Evolutionary conservation across 2,888 invertebrate genomes (phyloP).

Genomic region (Phlogophora meticulosa): DNA sequence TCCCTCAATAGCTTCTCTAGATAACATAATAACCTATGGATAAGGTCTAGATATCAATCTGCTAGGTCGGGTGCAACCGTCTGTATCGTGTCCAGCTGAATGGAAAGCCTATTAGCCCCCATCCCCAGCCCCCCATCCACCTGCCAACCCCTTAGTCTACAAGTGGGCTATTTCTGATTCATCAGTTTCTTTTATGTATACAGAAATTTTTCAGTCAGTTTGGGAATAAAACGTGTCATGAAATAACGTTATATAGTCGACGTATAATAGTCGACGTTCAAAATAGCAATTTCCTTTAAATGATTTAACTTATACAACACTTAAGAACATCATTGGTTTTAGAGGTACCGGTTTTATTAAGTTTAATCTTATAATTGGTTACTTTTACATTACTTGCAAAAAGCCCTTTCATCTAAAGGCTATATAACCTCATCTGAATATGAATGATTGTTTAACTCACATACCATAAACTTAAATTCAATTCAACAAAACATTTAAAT

Average conservation of each 20-base stretch:
- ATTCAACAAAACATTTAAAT: too few relatives aligned
- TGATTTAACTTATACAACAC: not conserved
- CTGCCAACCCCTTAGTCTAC: conserved; percentile 5
- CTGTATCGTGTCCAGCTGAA: conserved; percentile 35
- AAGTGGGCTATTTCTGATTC: conserved; percentile 25
- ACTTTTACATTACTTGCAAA: too few relatives aligned
- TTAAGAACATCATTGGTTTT: too few relatives aligned
- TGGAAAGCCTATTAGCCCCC: conserved; percentile 35
- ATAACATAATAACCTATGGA: conserved; percentile 3
- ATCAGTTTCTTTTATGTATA: not conserved
- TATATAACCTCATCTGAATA: too few relatives aligned
- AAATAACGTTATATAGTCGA: not conserved
- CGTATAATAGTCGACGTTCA: not conserved
- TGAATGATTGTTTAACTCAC: too few relatives aligned
- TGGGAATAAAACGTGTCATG: too few relatives aligned
- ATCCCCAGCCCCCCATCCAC: not conserved
- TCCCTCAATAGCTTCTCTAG: conserved; percentile 4
- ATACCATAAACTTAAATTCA: too few relatives aligned
- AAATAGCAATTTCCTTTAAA: not conserved
- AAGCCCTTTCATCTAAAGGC: too few relatives aligned
- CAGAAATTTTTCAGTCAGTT: not conserved
- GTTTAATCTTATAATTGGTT: too few relatives aligned
- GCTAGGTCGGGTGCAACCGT: conserved; percentile 21
- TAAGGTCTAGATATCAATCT: conserved; percentile 7
- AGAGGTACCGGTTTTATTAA: too few relatives aligned